These are phyloP conservation scores for Drosophila nikananu DNA, from an alignment of 1,140 invertebrate species.

Conservation along the genomic window DNA sequence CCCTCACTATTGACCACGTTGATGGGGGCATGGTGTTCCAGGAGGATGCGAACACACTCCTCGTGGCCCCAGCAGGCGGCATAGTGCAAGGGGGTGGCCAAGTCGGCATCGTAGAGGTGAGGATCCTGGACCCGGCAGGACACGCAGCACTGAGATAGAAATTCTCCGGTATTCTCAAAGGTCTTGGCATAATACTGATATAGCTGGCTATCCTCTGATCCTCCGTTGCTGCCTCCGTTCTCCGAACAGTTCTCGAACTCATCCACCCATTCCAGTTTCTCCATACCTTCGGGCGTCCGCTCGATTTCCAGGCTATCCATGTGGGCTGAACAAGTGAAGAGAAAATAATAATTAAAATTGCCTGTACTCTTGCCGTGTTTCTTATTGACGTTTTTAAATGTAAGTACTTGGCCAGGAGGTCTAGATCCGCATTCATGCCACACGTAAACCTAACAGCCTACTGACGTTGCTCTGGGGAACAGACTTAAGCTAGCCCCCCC, in stretches of 20 bases:
- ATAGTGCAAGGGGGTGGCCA: constrained; percentile 88
- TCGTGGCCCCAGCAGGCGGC: constrained; percentile 87
- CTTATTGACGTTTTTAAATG: background rate
- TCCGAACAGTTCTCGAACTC: constrained; percentile 85
- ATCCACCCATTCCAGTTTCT: constrained; percentile 87
- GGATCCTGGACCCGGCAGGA: constrained; percentile 84
- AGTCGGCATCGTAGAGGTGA: constrained; percentile 86
- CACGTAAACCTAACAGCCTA: background rate
- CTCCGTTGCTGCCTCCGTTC: constrained; percentile 13
- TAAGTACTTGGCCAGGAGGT: background rate
- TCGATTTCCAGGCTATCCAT: constrained; percentile 85
- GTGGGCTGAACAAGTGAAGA: constrained; percentile 23
- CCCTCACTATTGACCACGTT: constrained; percentile 94
- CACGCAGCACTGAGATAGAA: constrained; percentile 75
- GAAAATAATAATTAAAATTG: background rate
- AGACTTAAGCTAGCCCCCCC: background rate
- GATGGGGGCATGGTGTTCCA: constrained; percentile 94
- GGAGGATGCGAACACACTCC: constrained; percentile 88
- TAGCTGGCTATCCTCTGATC: constrained; percentile 65
- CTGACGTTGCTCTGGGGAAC: constrained; percentile 10
- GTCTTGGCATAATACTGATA: constrained; percentile 87
- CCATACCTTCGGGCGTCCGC: constrained; percentile 87
- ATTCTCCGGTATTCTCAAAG: constrained; percentile 86
- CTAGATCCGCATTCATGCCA: background rate
- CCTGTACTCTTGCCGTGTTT: background rate